phyloP scores from a whole-genome alignment of 2,113 vertebrate genomes.

The Sphaerodactylus townsendi region DNA sequence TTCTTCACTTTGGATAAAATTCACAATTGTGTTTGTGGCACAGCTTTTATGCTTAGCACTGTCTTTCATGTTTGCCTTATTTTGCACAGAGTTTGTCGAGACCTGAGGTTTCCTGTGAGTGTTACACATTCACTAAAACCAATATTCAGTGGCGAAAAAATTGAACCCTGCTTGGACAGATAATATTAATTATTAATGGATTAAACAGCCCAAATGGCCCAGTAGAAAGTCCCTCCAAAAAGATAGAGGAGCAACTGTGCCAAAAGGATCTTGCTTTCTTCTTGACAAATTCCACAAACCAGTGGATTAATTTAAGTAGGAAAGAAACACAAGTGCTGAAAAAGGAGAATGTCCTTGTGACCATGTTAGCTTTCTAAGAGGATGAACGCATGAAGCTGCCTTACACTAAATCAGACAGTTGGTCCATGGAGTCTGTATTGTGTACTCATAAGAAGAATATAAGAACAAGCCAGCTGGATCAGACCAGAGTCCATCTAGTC shows the following conservation, averaged over 20 bases:
- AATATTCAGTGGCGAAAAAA: neutral
- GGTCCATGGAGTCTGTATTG: too few species aligned
- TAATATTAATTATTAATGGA: neutral
- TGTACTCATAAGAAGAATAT: too few species aligned
- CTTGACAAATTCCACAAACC: neutral
- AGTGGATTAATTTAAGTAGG: neutral
- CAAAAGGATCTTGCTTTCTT: neutral
- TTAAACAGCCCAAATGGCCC: neutral
- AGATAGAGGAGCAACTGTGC: constrained; percentile 3
- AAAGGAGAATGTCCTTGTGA: constrained; percentile 33
- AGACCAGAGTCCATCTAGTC: too few species aligned
- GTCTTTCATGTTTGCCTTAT: constrained; percentile 75
- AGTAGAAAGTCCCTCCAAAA: neutral
- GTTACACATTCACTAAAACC: neutral
- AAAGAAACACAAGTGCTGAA: neutral
- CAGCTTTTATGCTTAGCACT: constrained; percentile 75
- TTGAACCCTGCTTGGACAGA: neutral
- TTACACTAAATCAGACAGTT: too few species aligned
- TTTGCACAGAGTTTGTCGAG: constrained; percentile 24
- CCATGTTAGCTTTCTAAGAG: constrained; percentile 28
- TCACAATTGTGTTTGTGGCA: constrained; percentile 69
- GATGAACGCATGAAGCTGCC: too few species aligned
- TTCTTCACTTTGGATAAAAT: constrained; percentile 6
- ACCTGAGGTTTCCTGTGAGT: neutral
- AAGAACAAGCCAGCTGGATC: too few species aligned